These are phyloP conservation scores for Cataglyphis altisquamis DNA, from an alignment of 2,888 invertebrate species.

Conservation along the genomic window DNA sequence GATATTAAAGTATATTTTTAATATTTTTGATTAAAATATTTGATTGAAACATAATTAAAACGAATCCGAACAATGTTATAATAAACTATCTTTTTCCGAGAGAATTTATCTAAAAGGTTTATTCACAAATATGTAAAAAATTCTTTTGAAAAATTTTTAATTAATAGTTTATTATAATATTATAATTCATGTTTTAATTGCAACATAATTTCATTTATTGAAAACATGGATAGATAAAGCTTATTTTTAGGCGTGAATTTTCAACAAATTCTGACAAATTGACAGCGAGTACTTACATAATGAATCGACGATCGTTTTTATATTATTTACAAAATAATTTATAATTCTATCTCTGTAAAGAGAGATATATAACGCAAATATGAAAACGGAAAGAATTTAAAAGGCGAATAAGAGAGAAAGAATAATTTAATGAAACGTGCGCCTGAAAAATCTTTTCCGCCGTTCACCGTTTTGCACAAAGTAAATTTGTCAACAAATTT, in stretches of 20 bases:
- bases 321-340: conserved; percentile 17
- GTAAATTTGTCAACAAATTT: conserved; percentile 28
- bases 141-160: neutral
- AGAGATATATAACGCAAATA: neutral
- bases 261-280: neutral
- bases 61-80: neutral
- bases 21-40: conserved; percentile 41
- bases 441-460: neutral
- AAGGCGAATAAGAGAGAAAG: neutral
- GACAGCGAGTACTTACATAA: neutral
- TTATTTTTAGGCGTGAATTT: conserved; percentile 24
- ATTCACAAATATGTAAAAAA: neutral
- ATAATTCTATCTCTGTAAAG: neutral
- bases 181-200: neutral
- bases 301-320: neutral
- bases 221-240: conserved; percentile 30
- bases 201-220: neutral
- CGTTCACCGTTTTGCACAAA: conserved; percentile 4
- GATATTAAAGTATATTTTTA: conserved; percentile 38
- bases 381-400: conserved; percentile 9
- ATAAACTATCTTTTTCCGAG: neutral
- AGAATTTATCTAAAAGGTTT: neutral
- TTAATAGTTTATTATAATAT: neutral
- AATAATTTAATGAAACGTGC: neutral
- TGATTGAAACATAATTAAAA: neutral